Evolutionary conservation across 2,888 invertebrate genomes (phyloP).

Genomic region (Tetropium fuscum): DNA sequence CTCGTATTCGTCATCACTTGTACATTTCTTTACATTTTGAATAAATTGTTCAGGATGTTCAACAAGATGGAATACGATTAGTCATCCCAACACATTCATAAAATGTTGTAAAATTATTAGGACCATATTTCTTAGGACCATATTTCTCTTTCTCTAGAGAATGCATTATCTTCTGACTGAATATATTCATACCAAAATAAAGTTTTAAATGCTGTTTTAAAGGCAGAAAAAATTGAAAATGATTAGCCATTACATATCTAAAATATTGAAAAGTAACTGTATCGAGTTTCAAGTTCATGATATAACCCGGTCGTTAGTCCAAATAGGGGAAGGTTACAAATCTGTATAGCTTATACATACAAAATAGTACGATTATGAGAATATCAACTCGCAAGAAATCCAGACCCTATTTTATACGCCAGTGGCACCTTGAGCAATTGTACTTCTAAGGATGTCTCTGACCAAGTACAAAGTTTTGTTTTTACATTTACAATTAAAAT

Average conservation of each 20-base stretch:
- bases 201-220: conserved; percentile 2
- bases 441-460: too few species aligned
- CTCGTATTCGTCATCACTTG: not conserved
- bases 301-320: too few species aligned
- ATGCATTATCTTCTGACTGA: not conserved
- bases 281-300: too few species aligned
- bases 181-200: not conserved
- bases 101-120: not conserved
- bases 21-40: not conserved
- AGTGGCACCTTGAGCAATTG: too few species aligned
- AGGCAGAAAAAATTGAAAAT: not conserved
- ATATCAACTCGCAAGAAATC: too few species aligned
- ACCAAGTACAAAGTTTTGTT: too few species aligned
- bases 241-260: conserved; percentile 4
- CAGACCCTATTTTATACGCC: too few species aligned
- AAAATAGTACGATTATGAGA: too few species aligned
- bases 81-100: not conserved
- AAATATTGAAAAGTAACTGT: conserved; percentile 14
- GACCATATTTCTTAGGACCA: not conserved
- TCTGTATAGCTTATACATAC: too few species aligned
- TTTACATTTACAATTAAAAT: too few species aligned
- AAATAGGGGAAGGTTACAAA: too few species aligned
- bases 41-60: not conserved
- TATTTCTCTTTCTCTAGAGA: not conserved
- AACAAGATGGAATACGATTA: not conserved